A percentile compares a stretch with the other conserved stretches of the same genome.
phyloP scores from a whole-genome alignment of 2,888 invertebrate species.

The Latheticus oryzae region DNA sequence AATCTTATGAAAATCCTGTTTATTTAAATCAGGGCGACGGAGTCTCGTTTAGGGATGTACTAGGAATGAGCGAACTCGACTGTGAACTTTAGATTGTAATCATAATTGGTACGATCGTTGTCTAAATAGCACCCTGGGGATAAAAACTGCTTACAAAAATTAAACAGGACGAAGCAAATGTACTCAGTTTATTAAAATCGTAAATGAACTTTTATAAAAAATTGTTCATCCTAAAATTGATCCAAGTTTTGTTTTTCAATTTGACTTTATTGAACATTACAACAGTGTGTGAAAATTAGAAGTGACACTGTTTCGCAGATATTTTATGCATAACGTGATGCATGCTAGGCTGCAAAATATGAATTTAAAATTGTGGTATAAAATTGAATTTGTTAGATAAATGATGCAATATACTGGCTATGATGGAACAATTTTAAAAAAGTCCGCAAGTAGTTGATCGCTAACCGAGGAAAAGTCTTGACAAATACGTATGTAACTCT shows the following conservation, averaged over 20 bases:
- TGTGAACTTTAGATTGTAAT: constrained; percentile 41
- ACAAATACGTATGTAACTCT: too few relatives aligned
- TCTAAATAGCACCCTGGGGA: constrained; percentile 40
- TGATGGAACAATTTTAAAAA: constrained; percentile 40
- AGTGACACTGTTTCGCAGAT: constrained; percentile 19
- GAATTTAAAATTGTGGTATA: constrained; percentile 38
- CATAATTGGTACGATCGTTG: constrained; percentile 43
- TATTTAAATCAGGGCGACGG: constrained; percentile 13
- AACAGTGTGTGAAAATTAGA: constrained; percentile 20
- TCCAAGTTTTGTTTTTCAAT: neutral
- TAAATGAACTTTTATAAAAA: constrained; percentile 7
- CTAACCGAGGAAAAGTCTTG: too few relatives aligned
- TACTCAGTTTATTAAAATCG: constrained; percentile 26
- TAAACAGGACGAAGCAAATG: constrained; percentile 37
- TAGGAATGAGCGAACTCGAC: constrained; percentile 30
- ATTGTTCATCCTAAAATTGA: constrained; percentile 2
- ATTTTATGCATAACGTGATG: constrained; percentile 32
- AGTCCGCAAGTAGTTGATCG: constrained; percentile 29
- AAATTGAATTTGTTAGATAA: constrained; percentile 45
- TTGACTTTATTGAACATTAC: constrained; percentile 5
- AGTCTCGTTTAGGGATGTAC: constrained; percentile 27
- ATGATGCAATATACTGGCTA: constrained; percentile 42
- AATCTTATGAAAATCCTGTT: constrained; percentile 28
- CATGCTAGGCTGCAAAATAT: constrained; percentile 32
- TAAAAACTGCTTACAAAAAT: constrained; percentile 42